A percentile compares a stretch with the other conserved stretches of the same genome.
Evolutionary conservation across 2,888 invertebrate genomes (phyloP).

Genomic region (Caenorhabditis wallacei): DNA sequence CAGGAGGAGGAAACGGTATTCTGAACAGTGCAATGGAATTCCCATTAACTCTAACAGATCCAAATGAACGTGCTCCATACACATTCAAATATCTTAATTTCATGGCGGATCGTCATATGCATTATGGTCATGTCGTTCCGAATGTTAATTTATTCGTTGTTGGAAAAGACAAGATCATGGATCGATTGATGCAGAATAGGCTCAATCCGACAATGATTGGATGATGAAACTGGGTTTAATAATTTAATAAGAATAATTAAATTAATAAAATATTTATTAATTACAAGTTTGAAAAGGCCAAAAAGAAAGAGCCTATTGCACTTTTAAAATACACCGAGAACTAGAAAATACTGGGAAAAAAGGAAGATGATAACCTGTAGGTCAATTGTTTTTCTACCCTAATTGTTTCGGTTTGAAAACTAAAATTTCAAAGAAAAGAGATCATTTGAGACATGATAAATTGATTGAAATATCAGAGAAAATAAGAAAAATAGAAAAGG

Average conservation of each 20-base stretch:
- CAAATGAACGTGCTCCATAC: slow-evolving; percentile 78
- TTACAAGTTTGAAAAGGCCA: slow-evolving; percentile 4
- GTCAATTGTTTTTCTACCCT: slow-evolving; percentile 49
- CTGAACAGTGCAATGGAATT: slow-evolving; percentile 78
- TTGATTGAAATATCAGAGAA: background rate
- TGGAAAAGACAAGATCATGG: slow-evolving; percentile 77
- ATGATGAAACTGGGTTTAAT: slow-evolving; percentile 38
- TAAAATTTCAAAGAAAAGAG: slow-evolving; percentile 23
- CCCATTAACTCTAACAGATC: slow-evolving; percentile 77
- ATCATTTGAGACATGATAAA: slow-evolving; percentile 41
- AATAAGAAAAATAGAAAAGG: slow-evolving; percentile 4
- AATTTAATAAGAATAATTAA: background rate
- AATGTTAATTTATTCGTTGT: slow-evolving; percentile 77
- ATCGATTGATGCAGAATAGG: slow-evolving; percentile 74
- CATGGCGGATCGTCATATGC: slow-evolving; percentile 80
- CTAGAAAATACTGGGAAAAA: slow-evolving; percentile 46
- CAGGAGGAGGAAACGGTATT: slow-evolving; percentile 77
- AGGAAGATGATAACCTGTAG: slow-evolving; percentile 41
- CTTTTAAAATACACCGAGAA: slow-evolving; percentile 43
- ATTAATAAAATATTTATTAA: slow-evolving; percentile 9
- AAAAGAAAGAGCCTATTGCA: slow-evolving; percentile 27
- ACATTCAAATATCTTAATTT: slow-evolving; percentile 80
- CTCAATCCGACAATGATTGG: slow-evolving; percentile 80
- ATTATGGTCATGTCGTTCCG: slow-evolving; percentile 77
- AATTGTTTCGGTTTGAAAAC: slow-evolving; percentile 50